Evolutionary conservation across 2,113 vertebrate genomes (phyloP).

Genomic region (Serinus canaria): DNA sequence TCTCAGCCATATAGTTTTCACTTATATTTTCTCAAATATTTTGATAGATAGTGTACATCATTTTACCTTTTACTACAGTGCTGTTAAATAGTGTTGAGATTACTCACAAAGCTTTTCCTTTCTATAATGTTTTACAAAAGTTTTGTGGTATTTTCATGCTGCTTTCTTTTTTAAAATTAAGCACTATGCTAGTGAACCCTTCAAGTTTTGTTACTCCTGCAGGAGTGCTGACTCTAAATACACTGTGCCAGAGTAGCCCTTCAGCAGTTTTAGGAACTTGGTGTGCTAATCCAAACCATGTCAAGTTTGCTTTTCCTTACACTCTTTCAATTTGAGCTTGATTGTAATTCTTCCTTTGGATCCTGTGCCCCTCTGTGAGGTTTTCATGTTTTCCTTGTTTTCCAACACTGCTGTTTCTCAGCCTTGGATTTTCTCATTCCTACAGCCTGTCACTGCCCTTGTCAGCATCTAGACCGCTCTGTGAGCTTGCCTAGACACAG

Average conservation of each 20-base stretch:
- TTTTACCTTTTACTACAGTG: neutral
- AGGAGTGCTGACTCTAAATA: neutral
- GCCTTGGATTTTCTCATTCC: neutral
- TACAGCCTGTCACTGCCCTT: neutral
- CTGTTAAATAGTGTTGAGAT: neutral
- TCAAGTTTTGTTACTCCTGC: neutral
- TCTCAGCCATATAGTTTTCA: neutral
- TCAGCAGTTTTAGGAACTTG: neutral
- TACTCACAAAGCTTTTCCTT: neutral
- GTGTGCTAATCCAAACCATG: neutral
- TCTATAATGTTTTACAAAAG: neutral
- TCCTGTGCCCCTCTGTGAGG: neutral
- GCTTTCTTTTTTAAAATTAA: neutral
- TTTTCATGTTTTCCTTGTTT: neutral
- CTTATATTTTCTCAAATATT: neutral
- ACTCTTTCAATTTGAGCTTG: neutral
- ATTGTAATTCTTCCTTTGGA: neutral
- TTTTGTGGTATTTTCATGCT: neutral
- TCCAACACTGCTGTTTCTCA: neutral
- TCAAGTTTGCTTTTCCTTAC: neutral
- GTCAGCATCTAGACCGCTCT: rapidly evolving
- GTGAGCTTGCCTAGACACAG: neutral
- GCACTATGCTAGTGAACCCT: neutral
- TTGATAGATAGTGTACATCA: neutral
- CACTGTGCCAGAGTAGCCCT: neutral